Evolutionary conservation across 2,888 invertebrate genomes (phyloP).

Genomic region (Merodon equestris): DNA sequence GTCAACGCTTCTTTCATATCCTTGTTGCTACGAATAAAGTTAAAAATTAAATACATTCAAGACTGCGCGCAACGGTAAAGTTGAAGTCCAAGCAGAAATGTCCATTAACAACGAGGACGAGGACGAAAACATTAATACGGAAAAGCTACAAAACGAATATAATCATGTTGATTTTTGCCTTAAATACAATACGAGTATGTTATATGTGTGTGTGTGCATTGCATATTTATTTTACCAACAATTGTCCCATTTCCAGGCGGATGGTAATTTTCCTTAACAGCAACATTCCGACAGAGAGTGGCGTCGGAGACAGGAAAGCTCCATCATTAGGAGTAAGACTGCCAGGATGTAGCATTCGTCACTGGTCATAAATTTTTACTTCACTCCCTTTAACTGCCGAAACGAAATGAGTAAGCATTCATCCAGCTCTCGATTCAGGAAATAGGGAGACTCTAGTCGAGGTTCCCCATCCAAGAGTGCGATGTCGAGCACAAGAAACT

Average conservation of each 20-base stretch:
- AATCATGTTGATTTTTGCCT: constrained; percentile 53
- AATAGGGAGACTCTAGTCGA: too few relatives aligned
- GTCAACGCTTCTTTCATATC: constrained; percentile 32
- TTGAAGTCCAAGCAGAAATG: constrained; percentile 19
- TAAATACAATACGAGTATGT: not conserved
- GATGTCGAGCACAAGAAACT: not conserved
- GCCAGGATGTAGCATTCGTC: constrained; percentile 57
- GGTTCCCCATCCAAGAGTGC: not conserved
- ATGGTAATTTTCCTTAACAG: constrained; percentile 48
- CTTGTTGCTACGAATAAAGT: constrained; percentile 23
- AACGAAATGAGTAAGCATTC: too few relatives aligned
- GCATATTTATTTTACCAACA: constrained; percentile 29
- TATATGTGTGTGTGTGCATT: not conserved
- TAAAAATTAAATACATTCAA: constrained; percentile 45
- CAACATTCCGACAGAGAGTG: not conserved
- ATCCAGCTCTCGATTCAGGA: too few relatives aligned
- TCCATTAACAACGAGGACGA: constrained; percentile 2
- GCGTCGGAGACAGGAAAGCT: constrained; percentile 38
- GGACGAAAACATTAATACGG: constrained; percentile 5
- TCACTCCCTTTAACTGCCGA: constrained; percentile 49
- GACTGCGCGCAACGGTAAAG: constrained; percentile 6
- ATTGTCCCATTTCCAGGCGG: constrained; percentile 56
- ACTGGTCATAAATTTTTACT: constrained; percentile 65
- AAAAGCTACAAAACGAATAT: constrained; percentile 37
- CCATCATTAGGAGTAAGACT: constrained; percentile 59